Evolutionary conservation across 2,113 vertebrate genomes (phyloP).

Genomic region (Sphaerodactylus townsendi): DNA sequence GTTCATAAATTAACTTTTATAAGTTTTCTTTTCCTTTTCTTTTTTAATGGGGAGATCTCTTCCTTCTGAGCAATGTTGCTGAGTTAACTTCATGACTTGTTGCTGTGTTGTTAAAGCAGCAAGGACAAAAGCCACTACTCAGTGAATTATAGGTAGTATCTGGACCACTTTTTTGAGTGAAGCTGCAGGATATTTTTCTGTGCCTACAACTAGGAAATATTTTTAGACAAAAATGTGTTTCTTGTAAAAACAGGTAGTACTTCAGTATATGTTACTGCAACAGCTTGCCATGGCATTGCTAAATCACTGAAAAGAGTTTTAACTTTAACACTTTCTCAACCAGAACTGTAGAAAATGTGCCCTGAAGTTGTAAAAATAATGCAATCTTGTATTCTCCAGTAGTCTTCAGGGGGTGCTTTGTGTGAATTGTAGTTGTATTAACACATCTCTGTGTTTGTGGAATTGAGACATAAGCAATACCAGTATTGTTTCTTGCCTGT

Average conservation of each 20-base stretch:
- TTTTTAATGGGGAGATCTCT: neutral
- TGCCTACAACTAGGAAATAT: neutral
- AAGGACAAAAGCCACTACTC: neutral
- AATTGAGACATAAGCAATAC: conserved; percentile 42
- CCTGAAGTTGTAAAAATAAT: conserved; percentile 55
- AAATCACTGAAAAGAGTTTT: conserved; percentile 49
- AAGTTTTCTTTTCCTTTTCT: neutral
- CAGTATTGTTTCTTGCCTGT: conserved; percentile 65
- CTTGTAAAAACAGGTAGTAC: conserved; percentile 26
- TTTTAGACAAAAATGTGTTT: conserved; percentile 30
- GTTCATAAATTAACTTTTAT: neutral
- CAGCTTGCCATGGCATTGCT: conserved; percentile 51
- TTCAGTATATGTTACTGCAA: conserved; percentile 55
- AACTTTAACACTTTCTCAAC: conserved; percentile 53
- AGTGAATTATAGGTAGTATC: neutral
- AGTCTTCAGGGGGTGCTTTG: conserved; percentile 41
- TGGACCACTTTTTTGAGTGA: neutral
- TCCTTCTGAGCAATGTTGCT: neutral
- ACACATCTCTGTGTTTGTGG: neutral
- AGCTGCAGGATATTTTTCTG: neutral
- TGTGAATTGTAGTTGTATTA: conserved; percentile 9
- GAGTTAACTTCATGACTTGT: neutral
- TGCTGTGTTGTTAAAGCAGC: neutral
- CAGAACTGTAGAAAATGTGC: conserved; percentile 54
- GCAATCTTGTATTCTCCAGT: conserved; percentile 43